A percentile compares a stretch with the other conserved stretches of the same genome.
Evolutionary conservation across 2,113 vertebrate species (phyloP).

Genomic region (Euleptes europaea): DNA sequence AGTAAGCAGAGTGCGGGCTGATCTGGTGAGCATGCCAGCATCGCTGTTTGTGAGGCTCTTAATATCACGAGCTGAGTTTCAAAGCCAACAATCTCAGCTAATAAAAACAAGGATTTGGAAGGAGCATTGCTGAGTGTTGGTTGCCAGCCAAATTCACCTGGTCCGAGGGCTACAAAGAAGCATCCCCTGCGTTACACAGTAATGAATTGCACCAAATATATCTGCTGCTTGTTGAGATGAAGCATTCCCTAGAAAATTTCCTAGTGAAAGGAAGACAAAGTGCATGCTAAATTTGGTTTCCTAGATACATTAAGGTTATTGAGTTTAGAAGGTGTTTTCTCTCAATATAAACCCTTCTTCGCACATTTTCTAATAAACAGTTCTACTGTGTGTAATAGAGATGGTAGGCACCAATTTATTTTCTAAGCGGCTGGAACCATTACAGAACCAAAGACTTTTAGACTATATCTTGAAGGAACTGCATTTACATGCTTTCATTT

Average conservation of each 20-base stretch:
- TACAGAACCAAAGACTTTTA: conserved; percentile 68
- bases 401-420: conserved; percentile 50
- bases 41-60: too few relatives aligned
- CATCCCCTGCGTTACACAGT: neutral
- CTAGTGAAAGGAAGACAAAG: conserved; percentile 9
- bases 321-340: conserved; percentile 24
- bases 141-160: neutral
- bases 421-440: conserved; percentile 63
- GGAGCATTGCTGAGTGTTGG: neutral
- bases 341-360: conserved; percentile 7
- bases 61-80: neutral
- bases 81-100: neutral
- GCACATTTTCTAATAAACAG: neutral
- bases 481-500: conserved; percentile 77
- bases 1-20: too few relatives aligned
- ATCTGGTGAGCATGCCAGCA: too few relatives aligned
- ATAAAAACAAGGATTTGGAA: neutral
- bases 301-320: conserved; percentile 18
- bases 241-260: neutral
- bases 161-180: neutral
- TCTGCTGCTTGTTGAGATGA: neutral
- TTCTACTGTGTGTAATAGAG: conserved; percentile 34
- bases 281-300: neutral
- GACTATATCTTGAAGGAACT: conserved; percentile 68
- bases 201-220: neutral